Base-by-base conservation (phyloP, 2,797 vertebrate species). In the Anas flavirostris region DNA sequence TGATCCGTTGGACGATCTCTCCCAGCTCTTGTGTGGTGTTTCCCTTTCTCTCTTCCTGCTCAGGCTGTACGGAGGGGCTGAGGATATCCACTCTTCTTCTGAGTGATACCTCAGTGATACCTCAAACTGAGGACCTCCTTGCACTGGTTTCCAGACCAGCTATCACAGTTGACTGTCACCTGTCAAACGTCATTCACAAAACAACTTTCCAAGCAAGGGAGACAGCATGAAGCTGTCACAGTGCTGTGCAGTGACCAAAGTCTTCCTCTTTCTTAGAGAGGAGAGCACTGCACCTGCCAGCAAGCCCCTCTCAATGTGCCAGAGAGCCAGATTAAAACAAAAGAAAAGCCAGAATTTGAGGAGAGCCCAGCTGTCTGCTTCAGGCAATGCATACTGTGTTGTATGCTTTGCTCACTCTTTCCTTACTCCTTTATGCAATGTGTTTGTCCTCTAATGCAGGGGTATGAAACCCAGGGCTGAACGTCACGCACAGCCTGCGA, bases 321-420 rank as follows among this genome's bases (percentile, higher is more conserved):
- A 76, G 37, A 62, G 4, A 16, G 12, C 2, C 63, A 72, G 17
- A 86, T 3, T n/a, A 48, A 86, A 79, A 69, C 15, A 67, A 25
- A 86, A 39, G 2, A 46, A 72, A 25, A 50, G 5, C 9, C 68
- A 82, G 78, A 48, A 37, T 29, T 11, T 7, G 52, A 72, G 60
- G 16, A 69, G 12, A 50, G 3, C 7, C 33, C 60, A 76, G 7
- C 3, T 52, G 26, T 86, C 31, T 12, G 3, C 50, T 82, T 74
- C 26, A 63, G 16, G 69, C 11, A 13, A 7, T 1, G 1, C 0
- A 0, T 43, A 44, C 39, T 64, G 0, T 0, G 7, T 41, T 78
- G 5, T 59, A 33, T 4, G 5, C 17, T 46, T 23, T 0, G 0
- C 10, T 75, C 39, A 23, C 33, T 46, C 31, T 73, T 59, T 37